Base-by-base conservation (phyloP, 2,797 vertebrate species). In the Phoeniculus purpureus region DNA sequence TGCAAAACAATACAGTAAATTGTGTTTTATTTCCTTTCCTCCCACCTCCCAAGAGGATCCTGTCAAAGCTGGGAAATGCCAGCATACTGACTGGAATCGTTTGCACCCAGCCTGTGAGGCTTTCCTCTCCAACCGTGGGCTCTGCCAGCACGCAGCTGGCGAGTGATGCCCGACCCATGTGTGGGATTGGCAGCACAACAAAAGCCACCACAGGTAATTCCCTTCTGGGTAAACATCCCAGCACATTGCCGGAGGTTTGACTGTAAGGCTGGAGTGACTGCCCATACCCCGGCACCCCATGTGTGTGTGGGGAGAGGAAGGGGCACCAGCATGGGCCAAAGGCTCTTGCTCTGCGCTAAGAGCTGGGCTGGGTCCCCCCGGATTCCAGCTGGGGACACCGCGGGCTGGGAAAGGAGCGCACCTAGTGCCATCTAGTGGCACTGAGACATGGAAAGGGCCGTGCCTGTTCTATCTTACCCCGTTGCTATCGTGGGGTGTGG, bases 351-450 rank as follows among this genome's bases (percentile, higher is more conserved):
- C 34, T 12, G 68, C 10, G 15, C 34, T 12, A 51, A 21, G n/a
- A 34, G 23, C 67, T 74, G 68, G 13, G 23, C 60, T 65, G 51
- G 26, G 27, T 22, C 27, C n/a, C 22, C 31, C 4, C 25, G 3
- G 6, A 26, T 26, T 70, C 9, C 34, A 23, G 25, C 45, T 7
- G 54, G 31, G 72, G 40, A 16, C 55, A 37, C 15, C 4, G 8
- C 0, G 4, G 10, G 15, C 45, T 22, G 45, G 21, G 52, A 94
- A 90, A 32, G 58, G 56, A 50, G 60, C 93, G 13, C 54, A 26
- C 29, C 59, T 90, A 86, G 59, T 94, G 95, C 94, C 94, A 96
- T 89, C 95, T 96, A 95, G 94, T 93, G 95, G 94, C 59, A 40
- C 18, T 32, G 55, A 15, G 22, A 65, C 56, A 10, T 1, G 21